Evolutionary conservation across 2,888 invertebrate species (phyloP), one percentile per base, ranked within the genome.

Genomic region (Syritta pipiens): DNA sequence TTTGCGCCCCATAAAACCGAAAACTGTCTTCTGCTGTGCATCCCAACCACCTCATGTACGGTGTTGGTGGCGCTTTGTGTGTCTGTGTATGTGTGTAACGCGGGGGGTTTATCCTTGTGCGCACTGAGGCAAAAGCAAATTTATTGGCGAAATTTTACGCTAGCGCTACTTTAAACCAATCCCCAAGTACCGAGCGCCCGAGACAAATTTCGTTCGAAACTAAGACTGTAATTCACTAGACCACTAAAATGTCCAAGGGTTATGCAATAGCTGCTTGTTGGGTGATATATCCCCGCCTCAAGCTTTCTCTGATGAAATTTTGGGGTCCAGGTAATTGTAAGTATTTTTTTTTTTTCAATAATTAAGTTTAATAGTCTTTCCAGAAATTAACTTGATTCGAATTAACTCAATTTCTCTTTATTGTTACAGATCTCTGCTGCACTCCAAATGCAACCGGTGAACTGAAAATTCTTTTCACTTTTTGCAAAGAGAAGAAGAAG

Each of bases 1-100:
- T 86, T 86, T 85, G 85, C 85, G 87, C 86, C 84, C 87, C 86
- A 86, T 87, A 86, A 86, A 87, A 87, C 87, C 84, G 51, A 79
- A 71, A 79, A 79, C 74, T 79, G 68, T 79, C 79, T 68, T 74
- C 55, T 67, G 67, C 49, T 62, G 44, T 67, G 77, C 63, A 69
- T 69, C 69, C 24, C 40, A n/a, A 40, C 40, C 32, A 10, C 6
- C 46, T 19, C 32, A 20, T 48, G 60, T 55, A 67, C 51, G 77
- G 77, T 79, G 67, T 68, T 46, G 53, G 72, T 59, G 77, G 63
- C 20, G 32, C 14, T 55, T 17, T 24, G 14, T 17, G 35, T 46
- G 19, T 14, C n/a, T 28, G 20, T 35, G 22, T 55, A n/a, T 22
- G 28, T 30, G 40, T 17, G 35, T 10, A n/a, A 9, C 9, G 22